These are phyloP conservation scores for Pygoscelis adeliae DNA, from an alignment of 2,113 vertebrate species.

Conservation along the genomic window DNA sequence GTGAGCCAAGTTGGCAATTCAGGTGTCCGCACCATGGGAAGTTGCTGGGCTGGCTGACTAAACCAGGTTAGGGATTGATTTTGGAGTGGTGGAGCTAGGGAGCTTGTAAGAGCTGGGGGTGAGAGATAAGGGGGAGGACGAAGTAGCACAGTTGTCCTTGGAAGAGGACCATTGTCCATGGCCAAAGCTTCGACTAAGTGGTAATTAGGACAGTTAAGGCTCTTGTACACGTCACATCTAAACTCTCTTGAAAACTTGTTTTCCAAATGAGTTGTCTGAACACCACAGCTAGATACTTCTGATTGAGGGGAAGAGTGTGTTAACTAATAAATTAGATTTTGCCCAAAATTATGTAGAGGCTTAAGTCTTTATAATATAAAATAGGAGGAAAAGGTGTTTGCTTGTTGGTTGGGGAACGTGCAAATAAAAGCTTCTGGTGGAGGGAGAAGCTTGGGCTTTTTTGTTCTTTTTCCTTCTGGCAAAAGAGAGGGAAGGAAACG, in stretches of 20 bases:
- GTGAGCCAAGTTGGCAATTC: not conserved
- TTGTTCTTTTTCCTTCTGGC: not conserved
- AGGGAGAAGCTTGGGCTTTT: not conserved
- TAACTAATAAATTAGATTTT: not conserved
- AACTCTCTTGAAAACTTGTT: not conserved
- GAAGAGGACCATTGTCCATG: not conserved
- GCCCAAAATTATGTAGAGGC: not conserved
- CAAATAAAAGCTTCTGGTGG: not conserved
- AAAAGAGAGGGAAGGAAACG: not conserved
- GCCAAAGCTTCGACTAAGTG: not conserved
- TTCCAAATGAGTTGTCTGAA: not conserved
- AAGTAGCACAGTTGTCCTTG: not conserved
- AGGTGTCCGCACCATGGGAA: not conserved
- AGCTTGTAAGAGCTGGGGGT: not conserved
- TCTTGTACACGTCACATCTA: not conserved
- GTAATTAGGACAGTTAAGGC: not conserved
- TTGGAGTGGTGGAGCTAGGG: not conserved
- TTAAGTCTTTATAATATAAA: rapidly evolving
- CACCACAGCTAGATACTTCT: not conserved
- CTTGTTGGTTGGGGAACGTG: not conserved
- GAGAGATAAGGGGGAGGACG: not conserved
- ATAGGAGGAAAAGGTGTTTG: not conserved
- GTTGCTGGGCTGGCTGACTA: not conserved
- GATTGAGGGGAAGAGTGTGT: not conserved
- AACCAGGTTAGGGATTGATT: not conserved